A percentile compares a stretch with the other conserved stretches of the same genome.
Conservation (phyloP, 1,140 invertebrate species). For the Pseudomyrmex gracilis region DNA sequence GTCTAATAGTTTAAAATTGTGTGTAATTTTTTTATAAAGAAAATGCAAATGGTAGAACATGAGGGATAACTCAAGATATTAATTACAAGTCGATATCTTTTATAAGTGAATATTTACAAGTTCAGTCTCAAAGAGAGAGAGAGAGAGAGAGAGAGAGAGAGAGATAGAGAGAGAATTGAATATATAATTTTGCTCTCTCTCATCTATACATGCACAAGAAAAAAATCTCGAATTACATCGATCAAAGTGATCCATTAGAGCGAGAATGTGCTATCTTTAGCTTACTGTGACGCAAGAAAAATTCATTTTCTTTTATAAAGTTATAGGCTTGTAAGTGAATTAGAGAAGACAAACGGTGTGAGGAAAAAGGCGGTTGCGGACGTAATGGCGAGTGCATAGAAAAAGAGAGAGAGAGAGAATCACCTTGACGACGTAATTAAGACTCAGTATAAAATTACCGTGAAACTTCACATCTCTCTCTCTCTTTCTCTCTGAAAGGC, state of each 20-base stretch:
- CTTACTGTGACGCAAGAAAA: not conserved
- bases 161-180: too few species aligned
- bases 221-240: not conserved
- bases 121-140: not conserved
- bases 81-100: not conserved
- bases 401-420: not conserved
- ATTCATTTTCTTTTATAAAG: not conserved
- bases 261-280: not conserved
- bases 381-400: not conserved
- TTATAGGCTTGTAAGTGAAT: slow-evolving; percentile 30
- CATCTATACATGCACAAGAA: too few species aligned
- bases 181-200: too few species aligned
- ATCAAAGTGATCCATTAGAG: not conserved
- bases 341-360: slow-evolving; percentile 2
- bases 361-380: not conserved
- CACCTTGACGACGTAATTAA: slow-evolving; percentile 48
- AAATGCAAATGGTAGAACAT: not conserved
- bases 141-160: too few species aligned
- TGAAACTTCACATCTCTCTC: not conserved
- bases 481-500: not conserved
- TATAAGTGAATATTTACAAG: not conserved
- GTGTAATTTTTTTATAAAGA: not conserved
- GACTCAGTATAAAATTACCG: slow-evolving; percentile 43
- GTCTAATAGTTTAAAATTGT: too few species aligned
- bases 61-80: not conserved